phyloP scores from a whole-genome alignment of 2,113 vertebrate species.

The Scolopax mira region DNA sequence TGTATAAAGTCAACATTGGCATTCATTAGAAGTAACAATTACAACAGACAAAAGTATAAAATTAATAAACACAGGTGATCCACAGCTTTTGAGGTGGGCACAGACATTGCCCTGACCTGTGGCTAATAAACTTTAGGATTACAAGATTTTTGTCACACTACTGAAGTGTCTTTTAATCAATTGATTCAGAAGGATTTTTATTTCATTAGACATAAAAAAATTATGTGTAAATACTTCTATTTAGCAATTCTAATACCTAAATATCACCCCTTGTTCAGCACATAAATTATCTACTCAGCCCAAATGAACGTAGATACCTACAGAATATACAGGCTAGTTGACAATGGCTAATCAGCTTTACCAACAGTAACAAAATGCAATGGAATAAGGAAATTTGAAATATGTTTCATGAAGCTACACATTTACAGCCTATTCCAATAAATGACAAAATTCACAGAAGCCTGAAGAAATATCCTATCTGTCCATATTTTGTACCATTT shows the following conservation, averaged over 20 bases:
- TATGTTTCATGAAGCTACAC: background rate
- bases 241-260: background rate
- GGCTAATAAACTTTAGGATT: background rate
- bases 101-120: background rate
- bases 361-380: background rate
- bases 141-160: background rate
- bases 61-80: background rate
- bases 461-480: background rate
- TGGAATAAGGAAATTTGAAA: background rate
- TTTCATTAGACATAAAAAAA: background rate
- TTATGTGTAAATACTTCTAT: background rate
- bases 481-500: background rate
- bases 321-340: slow-evolving; percentile 3
- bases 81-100: background rate
- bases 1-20: background rate
- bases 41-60: background rate
- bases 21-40: background rate
- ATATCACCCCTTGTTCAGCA: background rate
- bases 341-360: background rate
- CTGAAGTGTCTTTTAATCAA: background rate
- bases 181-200: background rate
- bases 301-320: background rate
- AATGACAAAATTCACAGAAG: background rate
- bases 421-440: background rate
- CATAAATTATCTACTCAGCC: background rate